Evolutionary conservation across 2,888 invertebrate species (phyloP), one percentile per base, ranked within the genome.

Genomic region (Geophilus truncorum): DNA sequence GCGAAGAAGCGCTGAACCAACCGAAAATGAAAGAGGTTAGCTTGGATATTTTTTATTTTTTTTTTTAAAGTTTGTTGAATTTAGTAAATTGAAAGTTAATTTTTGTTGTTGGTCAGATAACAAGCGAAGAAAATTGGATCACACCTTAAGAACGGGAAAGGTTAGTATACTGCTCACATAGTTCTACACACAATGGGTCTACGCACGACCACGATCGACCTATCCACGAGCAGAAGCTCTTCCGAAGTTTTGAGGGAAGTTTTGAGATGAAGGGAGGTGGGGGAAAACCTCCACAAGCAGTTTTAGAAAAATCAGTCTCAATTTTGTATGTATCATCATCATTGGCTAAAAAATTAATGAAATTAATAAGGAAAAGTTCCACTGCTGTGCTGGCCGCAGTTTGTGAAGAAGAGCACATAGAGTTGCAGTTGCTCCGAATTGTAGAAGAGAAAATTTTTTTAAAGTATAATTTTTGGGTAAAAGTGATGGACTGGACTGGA

Each of bases 51-150:
- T 79, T 79, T 0, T 9, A 40, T 51, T 3, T 23, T 79, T 62
- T 7, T 6, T 6, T 51, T 70, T 23, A n/a, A n/a, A n/a, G n/a
- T n/a, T n/a, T n/a, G n/a, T n/a, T n/a, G n/a, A n/a, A n/a, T n/a
- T n/a, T n/a, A n/a, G n/a, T n/a, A n/a, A n/a, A n/a, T n/a, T n/a
- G n/a, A n/a, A 1, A 25, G 0, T 1, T 78, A 45, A 23, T 21
- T 15, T 81, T 81, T 10, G 6, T n/a, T 32, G n/a, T 25, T 51
- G 86, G n/a, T 80, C 89, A 92, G 94, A 94, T 88, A 90, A 91
- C 85, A 94, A 94, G 90, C 91, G 94, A 88, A 92, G 94, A 89
- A 94, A 94, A 91, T 87, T 94, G 89, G 94, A 94, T 21, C 82
- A 79, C 12, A 70, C 77, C 21, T 45, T 78, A 34, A 3, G 32